A percentile compares a stretch with the other conserved stretches of the same genome.
Evolutionary conservation across 2,888 invertebrate genomes (phyloP).

Genomic region (Poecilus cupreus): DNA sequence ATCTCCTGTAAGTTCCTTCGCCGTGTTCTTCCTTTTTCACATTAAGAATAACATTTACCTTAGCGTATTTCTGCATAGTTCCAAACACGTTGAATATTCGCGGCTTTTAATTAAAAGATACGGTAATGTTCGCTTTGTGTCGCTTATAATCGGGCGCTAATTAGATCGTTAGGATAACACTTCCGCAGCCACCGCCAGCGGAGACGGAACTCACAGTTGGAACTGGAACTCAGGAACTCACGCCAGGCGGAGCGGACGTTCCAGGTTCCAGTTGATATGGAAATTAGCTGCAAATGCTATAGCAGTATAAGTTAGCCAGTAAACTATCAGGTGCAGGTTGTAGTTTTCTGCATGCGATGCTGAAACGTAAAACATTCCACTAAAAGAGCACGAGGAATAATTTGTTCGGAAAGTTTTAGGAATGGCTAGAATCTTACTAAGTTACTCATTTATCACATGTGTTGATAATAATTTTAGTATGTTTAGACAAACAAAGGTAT

Average conservation of each 20-base stretch:
- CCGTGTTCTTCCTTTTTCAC: neutral
- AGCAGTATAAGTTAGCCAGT: neutral
- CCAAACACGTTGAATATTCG: neutral
- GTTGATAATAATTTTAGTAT: neutral
- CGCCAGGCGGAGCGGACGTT: neutral
- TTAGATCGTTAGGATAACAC: constrained; percentile 7
- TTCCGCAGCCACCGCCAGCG: neutral
- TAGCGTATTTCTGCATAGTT: neutral
- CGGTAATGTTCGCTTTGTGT: neutral
- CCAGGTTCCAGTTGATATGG: neutral
- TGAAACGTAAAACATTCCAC: too few relatives aligned
- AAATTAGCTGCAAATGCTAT: neutral
- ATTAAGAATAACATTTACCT: neutral
- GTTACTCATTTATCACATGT: neutral
- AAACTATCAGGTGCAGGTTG: neutral
- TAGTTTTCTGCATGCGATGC: neutral
- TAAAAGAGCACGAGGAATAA: neutral
- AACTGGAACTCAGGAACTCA: neutral
- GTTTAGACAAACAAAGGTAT: neutral
- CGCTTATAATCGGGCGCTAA: constrained; percentile 7
- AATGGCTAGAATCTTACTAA: neutral
- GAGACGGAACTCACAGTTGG: neutral
- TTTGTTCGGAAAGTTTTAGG: neutral
- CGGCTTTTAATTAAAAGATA: neutral
- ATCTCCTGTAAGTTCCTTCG: too few relatives aligned